Conservation (phyloP, 2,888 invertebrate genomes). For the Ganaspis brasiliensis region DNA sequence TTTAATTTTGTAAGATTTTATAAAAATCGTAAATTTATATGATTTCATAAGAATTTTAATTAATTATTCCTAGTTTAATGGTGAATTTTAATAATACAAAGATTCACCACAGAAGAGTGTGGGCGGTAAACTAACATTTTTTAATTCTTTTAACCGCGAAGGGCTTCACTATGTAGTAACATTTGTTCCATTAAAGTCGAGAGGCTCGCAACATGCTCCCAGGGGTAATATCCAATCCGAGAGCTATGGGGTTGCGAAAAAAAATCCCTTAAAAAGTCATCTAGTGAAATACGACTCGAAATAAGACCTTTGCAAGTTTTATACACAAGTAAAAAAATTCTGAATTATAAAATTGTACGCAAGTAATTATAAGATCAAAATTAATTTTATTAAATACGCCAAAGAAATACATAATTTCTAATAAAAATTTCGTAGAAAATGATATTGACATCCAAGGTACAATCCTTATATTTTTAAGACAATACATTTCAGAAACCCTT, state of each 20-base stretch:
- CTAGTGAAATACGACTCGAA: conserved; percentile 55
- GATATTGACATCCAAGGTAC: too few species aligned
- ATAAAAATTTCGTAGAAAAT: too few species aligned
- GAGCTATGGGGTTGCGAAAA: conserved; percentile 59
- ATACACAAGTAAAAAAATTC: background rate
- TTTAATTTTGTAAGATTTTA: too few species aligned
- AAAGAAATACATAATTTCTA: too few species aligned
- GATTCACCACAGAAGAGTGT: background rate
- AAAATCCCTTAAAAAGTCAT: conserved; percentile 70
- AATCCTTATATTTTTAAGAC: too few species aligned
- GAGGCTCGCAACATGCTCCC: conserved; percentile 62
- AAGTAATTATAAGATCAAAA: too few species aligned
- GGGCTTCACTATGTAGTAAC: conserved; percentile 61
- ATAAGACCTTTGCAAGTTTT: conserved; percentile 55
- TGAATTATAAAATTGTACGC: too few species aligned
- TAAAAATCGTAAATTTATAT: too few species aligned
- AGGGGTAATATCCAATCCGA: conserved; percentile 61
- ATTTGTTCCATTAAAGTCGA: conserved; percentile 75
- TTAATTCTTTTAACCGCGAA: background rate
- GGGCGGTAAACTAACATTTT: conserved; percentile 32
- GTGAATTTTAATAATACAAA: background rate
- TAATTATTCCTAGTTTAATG: too few species aligned
- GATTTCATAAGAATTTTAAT: too few species aligned
- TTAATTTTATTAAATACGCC: too few species aligned
- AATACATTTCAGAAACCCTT: too few species aligned